A percentile compares a stretch with the other conserved stretches of the same genome.
Evolutionary conservation across 1,140 invertebrate species (phyloP).

Genomic region (Leptestheria dahalacensis): DNA sequence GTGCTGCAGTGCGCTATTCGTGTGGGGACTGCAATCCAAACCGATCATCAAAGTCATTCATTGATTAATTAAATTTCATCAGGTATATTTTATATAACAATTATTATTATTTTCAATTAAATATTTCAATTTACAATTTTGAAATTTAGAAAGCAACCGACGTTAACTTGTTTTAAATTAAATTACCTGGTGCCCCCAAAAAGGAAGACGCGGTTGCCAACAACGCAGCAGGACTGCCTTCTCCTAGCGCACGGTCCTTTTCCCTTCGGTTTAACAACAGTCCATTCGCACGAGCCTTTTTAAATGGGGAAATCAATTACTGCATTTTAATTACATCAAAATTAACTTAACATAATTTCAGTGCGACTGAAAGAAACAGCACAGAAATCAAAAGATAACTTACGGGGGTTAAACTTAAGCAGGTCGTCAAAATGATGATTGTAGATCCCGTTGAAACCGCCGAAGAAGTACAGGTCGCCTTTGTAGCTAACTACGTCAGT

Average conservation of each 20-base stretch:
- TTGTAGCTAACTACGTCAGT: constrained; percentile 50
- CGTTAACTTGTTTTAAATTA: background rate
- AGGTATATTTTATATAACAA: constrained; percentile 6
- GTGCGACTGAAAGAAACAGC: constrained; percentile 31
- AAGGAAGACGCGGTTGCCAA: constrained; percentile 52
- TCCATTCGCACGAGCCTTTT: constrained; percentile 33
- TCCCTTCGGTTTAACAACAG: constrained; percentile 39
- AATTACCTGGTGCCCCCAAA: constrained; percentile 70
- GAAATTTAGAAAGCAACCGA: no score
- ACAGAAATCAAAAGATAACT: constrained; percentile 20
- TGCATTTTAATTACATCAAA: background rate
- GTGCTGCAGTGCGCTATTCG: constrained; percentile 14
- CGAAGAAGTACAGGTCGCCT: constrained; percentile 66
- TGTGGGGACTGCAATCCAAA: constrained; percentile 23
- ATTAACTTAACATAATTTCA: constrained; percentile 34
- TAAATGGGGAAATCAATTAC: background rate
- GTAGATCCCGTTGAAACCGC: constrained; percentile 61
- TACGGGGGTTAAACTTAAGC: constrained; percentile 46
- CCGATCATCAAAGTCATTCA: no score
- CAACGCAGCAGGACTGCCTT: constrained; percentile 58
- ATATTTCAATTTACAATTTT: no score
- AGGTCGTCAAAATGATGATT: constrained; percentile 69
- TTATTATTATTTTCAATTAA: no score
- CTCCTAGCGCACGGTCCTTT: constrained; percentile 48
- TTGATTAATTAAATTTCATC: no score